A percentile compares a stretch with the other conserved stretches of the same genome.
phyloP scores from a whole-genome alignment of 2,113 vertebrate genomes.

The Varanus komodoensis region DNA sequence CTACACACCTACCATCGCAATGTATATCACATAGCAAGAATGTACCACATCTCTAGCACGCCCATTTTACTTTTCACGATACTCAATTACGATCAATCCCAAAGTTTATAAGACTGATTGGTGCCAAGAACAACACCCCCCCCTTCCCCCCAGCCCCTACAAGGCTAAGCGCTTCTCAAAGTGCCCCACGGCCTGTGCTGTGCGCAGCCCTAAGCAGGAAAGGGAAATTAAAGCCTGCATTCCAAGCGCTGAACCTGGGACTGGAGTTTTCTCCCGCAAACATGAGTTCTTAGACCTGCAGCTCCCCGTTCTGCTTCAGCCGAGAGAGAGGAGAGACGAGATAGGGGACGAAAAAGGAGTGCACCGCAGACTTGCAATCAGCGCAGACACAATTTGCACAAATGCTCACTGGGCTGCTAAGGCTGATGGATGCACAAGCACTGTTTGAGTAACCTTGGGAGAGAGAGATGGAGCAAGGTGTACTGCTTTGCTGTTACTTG shows the following conservation, averaged over 20 bases:
- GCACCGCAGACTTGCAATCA: background rate
- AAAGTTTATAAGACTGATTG: background rate
- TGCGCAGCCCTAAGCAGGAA: background rate
- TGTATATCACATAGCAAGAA: too few relatives aligned
- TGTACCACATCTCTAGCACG: too few relatives aligned
- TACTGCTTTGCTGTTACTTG: background rate
- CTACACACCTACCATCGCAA: background rate
- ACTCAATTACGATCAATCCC: background rate
- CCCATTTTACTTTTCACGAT: background rate
- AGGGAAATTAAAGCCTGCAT: constrained; percentile 21
- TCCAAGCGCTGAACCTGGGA: background rate
- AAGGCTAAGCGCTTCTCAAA: background rate
- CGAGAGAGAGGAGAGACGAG: too few relatives aligned
- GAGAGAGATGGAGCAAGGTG: background rate
- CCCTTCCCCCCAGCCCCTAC: too few relatives aligned
- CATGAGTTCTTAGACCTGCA: background rate
- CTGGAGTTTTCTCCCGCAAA: background rate
- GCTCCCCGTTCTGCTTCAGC: background rate
- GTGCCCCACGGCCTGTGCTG: background rate
- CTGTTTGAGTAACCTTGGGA: background rate
- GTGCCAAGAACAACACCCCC: background rate
- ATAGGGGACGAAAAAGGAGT: too few relatives aligned
- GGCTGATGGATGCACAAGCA: background rate
- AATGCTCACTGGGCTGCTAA: background rate
- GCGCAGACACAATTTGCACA: background rate